Evolutionary conservation across 2,797 vertebrate species (phyloP), one percentile per base, ranked within the genome.

Genomic region (Sciaenops ocellatus): DNA sequence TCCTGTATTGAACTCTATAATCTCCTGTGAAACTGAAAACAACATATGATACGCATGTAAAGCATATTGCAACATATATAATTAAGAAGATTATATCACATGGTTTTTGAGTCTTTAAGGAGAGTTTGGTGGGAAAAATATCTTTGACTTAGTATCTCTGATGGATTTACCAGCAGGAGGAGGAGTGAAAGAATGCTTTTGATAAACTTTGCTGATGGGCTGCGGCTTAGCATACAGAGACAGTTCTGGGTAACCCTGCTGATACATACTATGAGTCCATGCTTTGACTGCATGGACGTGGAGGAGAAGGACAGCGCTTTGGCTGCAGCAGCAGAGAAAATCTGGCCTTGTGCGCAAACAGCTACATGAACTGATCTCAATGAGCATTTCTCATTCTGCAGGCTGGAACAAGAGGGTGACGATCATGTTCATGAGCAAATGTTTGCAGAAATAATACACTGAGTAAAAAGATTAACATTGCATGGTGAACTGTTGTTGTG

Each of bases 141-240:
- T 26, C 5, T 50, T 26, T 26, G 47, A 61, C 5, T 62, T 8
- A 48, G 6, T 7, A 44, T 50, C 28, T 28, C 41, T 59, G 69
- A 47, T 63, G 28, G 46, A 51, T 51, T 68, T 60, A 60, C 38
- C 34, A 24, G 48, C 46, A 18, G 44, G 15, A 61, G 26, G 46
- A 75, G 28, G 38, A 70, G 60, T 16, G 50, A 42, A 59, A 55
- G 76, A 57, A 66, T 73, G 76, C 67, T 66, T 81, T 54, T 62
- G 1, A 78, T 73, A 24, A 69, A 24, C 1, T 26, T 48, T 2
- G 7, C 38, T 2, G 3, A 63, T 44, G 20, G 5, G 48, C 1
- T 2, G 12, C 2, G 20, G 65, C n/a, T 46, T 30, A 56, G 17
- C 24, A 26, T 20, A 15, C 38, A 22, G 54, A 61, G 59, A 62